A percentile compares a stretch with the other conserved stretches of the same genome.
phyloP scores from a whole-genome alignment of 2,888 invertebrate genomes.

The Globia sparganii region DNA sequence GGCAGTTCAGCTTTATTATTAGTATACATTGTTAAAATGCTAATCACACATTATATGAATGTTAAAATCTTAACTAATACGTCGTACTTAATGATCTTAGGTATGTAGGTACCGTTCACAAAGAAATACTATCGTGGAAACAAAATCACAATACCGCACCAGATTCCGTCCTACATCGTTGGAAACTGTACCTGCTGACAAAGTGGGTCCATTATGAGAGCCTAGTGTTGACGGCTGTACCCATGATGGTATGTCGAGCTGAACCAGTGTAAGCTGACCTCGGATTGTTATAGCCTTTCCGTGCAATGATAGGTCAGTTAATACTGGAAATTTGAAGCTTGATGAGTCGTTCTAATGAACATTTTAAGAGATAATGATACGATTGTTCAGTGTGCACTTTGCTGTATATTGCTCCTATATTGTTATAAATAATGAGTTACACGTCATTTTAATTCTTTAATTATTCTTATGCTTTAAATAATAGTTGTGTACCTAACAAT shows the following conservation, averaged over 20 bases:
- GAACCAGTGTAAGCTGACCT: neutral
- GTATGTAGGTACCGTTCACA: constrained; percentile 48
- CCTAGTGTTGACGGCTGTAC: constrained; percentile 42
- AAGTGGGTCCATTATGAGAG: constrained; percentile 74
- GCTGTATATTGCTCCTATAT: constrained; percentile 23
- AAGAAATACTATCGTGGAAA: constrained; percentile 64
- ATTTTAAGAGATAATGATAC: constrained; percentile 55
- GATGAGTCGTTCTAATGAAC: constrained; percentile 18
- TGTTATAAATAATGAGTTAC: constrained; percentile 38
- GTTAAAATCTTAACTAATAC: constrained; percentile 22
- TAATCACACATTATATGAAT: constrained; percentile 3
- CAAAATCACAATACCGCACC: constrained; percentile 68
- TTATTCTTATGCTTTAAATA: constrained; percentile 29
- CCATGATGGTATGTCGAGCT: neutral
- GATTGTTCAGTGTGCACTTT: constrained; percentile 50
- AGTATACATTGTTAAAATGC: neutral
- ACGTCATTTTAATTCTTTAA: constrained; percentile 31
- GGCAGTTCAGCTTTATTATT: neutral
- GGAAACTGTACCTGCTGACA: constrained; percentile 71
- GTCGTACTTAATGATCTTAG: constrained; percentile 23
- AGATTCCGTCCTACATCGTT: constrained; percentile 72
- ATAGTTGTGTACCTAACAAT: constrained; percentile 16
- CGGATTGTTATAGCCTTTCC: neutral
- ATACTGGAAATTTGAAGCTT: neutral
- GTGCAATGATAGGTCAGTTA: constrained; percentile 1